Conservation (phyloP, 2,888 invertebrate genomes). For the Rhagonycha lutea region DNA sequence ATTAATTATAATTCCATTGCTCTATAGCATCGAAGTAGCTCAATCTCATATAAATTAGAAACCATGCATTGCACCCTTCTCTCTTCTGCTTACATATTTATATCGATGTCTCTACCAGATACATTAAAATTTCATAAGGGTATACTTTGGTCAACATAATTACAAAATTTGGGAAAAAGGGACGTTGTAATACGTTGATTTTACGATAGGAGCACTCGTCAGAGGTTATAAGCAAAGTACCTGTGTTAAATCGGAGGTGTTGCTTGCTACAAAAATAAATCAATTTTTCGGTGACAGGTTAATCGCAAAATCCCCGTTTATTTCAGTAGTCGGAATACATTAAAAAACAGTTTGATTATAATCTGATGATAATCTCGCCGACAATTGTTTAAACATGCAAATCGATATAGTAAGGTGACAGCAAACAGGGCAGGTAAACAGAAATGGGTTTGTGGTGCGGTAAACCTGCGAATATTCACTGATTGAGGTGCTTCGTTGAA, state of each 20-base stretch:
- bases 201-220: not conserved
- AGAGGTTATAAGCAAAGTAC: not conserved
- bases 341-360: not conserved
- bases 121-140: not conserved
- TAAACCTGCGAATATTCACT: constrained; percentile 40
- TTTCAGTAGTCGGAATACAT: not conserved
- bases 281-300: not conserved
- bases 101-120: not conserved
- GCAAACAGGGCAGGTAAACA: constrained; percentile 36
- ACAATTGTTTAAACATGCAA: not conserved
- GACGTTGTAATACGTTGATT: not conserved
- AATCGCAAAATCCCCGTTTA: not conserved
- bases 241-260: not conserved
- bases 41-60: not conserved
- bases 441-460: constrained; percentile 39
- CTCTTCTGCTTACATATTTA: not conserved
- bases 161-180: not conserved
- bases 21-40: not conserved
- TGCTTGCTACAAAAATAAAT: too few relatives aligned
- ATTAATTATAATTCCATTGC: not conserved
- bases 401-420: constrained; percentile 21
- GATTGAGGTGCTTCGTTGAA: constrained; percentile 37
- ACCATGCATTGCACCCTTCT: not conserved
- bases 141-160: not conserved
- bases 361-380: not conserved